A percentile compares a stretch with the other conserved stretches of the same genome.
Evolutionary conservation across 2,797 vertebrate genomes (phyloP).

Genomic region (Vespertilio murinus): DNA sequence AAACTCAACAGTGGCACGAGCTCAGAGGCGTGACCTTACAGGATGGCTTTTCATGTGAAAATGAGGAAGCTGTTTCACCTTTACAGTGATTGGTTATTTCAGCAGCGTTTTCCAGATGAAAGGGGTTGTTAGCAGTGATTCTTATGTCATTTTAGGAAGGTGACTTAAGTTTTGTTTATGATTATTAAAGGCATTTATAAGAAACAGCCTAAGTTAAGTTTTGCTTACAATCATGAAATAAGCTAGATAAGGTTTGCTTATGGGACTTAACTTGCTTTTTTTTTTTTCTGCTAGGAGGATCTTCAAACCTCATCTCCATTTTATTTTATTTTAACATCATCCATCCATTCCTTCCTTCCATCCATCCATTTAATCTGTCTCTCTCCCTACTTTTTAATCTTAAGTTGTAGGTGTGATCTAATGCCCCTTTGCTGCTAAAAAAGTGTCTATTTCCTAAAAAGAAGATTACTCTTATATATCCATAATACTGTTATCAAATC

Average conservation of each 20-base stretch:
- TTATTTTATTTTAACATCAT: background rate
- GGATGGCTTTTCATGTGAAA: background rate
- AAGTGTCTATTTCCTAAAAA: background rate
- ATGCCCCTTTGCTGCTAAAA: background rate
- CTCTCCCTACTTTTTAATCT: background rate
- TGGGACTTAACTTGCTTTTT: background rate
- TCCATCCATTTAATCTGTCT: background rate
- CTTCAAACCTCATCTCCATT: background rate
- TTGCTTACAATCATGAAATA: background rate
- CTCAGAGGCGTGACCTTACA: background rate
- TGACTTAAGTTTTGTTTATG: background rate
- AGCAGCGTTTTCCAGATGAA: background rate
- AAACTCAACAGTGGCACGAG: background rate
- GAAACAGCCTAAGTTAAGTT: background rate
- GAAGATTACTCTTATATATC: background rate
- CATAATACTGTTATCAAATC: background rate
- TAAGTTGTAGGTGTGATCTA: background rate
- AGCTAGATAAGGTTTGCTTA: background rate
- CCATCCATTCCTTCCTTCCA: background rate
- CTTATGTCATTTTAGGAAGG: background rate
- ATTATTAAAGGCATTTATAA: constrained; percentile 16
- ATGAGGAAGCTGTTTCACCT: background rate
- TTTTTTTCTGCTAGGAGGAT: background rate
- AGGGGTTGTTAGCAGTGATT: background rate
- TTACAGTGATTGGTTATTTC: background rate